These are phyloP conservation scores for Campylomormyrus tamandua DNA, from an alignment of 2,113 vertebrate genomes.

Conservation along the genomic window DNA sequence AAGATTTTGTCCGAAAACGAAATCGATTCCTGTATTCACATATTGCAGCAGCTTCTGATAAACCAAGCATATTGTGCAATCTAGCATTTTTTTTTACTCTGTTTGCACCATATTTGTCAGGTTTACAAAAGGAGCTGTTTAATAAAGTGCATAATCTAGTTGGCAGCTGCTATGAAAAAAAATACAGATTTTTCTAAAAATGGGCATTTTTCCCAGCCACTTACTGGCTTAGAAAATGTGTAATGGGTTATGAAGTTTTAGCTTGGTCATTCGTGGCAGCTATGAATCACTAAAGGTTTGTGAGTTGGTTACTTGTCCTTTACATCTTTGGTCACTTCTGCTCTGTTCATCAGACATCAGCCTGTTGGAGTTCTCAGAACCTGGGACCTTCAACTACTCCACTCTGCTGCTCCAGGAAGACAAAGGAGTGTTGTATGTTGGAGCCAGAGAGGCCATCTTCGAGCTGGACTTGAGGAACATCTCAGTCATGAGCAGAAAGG, in stretches of 20 bases:
- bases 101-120: background rate
- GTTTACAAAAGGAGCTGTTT: no score
- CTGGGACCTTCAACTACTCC: conserved; percentile 57
- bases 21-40: background rate
- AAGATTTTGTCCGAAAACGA: background rate
- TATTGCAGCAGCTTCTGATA: background rate
- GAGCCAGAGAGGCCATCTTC: conserved; percentile 64
- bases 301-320: background rate
- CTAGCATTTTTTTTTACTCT: background rate
- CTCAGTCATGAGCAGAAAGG: conserved; percentile 45
- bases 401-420: conserved; percentile 60
- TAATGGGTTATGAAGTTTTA: background rate
- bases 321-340: background rate
- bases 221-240: background rate
- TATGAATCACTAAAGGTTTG: background rate
- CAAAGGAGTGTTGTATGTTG: conserved; percentile 51
- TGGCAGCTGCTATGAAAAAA: background rate
- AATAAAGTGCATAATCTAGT: background rate
- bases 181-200: background rate
- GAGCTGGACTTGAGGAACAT: conserved; percentile 59
- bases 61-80: background rate
- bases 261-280: background rate
- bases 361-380: conserved; percentile 43
- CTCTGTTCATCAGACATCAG: background rate
- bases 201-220: background rate